Conservation (phyloP, 2,797 vertebrate genomes). For the Cottoperca gobio region DNA sequence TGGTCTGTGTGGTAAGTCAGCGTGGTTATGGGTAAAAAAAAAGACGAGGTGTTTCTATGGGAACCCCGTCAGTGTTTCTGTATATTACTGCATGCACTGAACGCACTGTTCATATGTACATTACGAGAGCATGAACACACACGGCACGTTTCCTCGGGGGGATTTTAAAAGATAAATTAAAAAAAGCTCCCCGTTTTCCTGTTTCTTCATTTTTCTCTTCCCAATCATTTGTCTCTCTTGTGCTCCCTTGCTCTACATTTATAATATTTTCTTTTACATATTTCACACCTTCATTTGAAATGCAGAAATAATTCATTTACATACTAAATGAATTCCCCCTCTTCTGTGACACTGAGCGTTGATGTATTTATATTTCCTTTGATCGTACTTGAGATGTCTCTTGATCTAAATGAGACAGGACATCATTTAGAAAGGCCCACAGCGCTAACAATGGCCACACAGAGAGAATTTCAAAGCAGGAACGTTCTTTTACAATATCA, state of each 20-base stretch:
- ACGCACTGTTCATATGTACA: constrained; percentile 34
- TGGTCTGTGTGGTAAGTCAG: constrained; percentile 38
- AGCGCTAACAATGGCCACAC: constrained; percentile 20
- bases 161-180: constrained; percentile 24
- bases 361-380: constrained; percentile 54
- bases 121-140: constrained; percentile 27
- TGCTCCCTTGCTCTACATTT: constrained; percentile 26
- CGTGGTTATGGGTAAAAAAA: constrained; percentile 29
- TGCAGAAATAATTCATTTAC: constrained; percentile 66
- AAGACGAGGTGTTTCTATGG: constrained; percentile 53
- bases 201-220: constrained; percentile 34
- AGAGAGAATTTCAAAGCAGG: constrained; percentile 23
- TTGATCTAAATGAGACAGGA: constrained; percentile 65
- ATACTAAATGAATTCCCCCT: constrained; percentile 58
- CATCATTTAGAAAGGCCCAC: constrained; percentile 40
- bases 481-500: not conserved
- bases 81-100: constrained; percentile 20
- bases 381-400: constrained; percentile 64
- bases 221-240: constrained; percentile 17
- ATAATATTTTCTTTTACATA: constrained; percentile 40
- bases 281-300: constrained; percentile 53
- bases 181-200: not conserved
- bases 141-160: constrained; percentile 32
- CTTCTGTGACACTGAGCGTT: constrained; percentile 37
- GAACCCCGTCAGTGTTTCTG: constrained; percentile 30